Conservation (phyloP, 2,113 vertebrate genomes). For the Manacus vitellinus region DNA sequence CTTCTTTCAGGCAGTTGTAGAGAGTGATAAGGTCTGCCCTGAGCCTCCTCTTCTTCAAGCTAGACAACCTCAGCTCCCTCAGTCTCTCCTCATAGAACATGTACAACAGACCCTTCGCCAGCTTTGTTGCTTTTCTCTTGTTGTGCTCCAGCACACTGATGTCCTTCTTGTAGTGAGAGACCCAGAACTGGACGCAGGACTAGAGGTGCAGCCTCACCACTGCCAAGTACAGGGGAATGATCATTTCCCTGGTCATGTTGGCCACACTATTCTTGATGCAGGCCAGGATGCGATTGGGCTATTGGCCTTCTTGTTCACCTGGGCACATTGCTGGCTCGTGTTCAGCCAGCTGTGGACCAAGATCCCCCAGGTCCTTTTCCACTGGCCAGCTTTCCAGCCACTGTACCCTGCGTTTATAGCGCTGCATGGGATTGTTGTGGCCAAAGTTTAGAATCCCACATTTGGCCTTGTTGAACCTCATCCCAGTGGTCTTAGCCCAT, state of each 20-base stretch:
- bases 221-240: rapidly evolving
- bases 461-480: background rate
- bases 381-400: background rate
- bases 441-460: background rate
- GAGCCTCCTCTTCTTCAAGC: background rate
- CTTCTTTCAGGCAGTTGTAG: background rate
- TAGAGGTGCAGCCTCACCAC: rapidly evolving
- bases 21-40: background rate
- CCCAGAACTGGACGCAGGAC: background rate
- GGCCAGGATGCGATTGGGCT: background rate
- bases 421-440: background rate
- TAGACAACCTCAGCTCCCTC: background rate
- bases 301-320: background rate
- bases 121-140: background rate
- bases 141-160: too few relatives aligned
- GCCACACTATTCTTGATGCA: background rate
- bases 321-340: background rate
- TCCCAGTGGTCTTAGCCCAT: too few relatives aligned
- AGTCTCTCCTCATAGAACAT: rapidly evolving
- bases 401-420: too few relatives aligned
- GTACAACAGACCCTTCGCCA: background rate
- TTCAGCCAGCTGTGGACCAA: background rate
- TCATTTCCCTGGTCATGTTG: background rate
- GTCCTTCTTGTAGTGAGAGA: background rate
- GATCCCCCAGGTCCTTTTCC: background rate